Evolutionary conservation across 2,888 invertebrate genomes (phyloP).

Genomic region (Sycophila texana): DNA sequence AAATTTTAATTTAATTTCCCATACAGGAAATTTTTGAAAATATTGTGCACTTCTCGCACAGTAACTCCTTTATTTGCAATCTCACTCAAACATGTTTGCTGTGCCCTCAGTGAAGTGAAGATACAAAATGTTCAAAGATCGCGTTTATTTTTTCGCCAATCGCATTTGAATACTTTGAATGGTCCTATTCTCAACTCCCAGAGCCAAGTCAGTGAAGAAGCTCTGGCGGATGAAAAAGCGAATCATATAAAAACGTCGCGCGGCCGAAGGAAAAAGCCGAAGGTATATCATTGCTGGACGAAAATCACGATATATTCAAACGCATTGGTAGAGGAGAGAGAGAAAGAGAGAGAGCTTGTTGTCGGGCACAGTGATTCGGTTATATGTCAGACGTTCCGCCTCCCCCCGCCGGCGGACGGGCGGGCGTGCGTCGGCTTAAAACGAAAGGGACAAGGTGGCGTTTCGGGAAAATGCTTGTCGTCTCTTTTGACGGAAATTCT

Average conservation of each 20-base stretch:
- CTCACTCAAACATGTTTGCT: too few species aligned
- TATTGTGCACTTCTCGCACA: too few species aligned
- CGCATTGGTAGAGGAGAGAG: neutral
- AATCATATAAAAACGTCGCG: conserved; percentile 16
- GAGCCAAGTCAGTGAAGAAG: neutral
- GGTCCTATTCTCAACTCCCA: neutral
- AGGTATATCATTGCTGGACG: neutral
- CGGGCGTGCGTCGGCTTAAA: too few species aligned
- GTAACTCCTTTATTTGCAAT: too few species aligned
- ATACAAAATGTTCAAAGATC: neutral
- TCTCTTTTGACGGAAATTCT: conserved; percentile 49
- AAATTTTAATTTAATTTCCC: too few species aligned
- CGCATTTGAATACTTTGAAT: conserved; percentile 32
- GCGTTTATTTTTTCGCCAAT: conserved; percentile 5
- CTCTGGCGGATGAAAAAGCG: conserved; percentile 11
- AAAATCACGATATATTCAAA: conserved; percentile 48
- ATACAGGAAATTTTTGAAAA: too few species aligned
- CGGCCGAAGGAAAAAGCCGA: neutral
- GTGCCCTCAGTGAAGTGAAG: neutral
- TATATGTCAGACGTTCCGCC: neutral
- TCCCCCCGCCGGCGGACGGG: neutral
- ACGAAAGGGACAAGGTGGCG: neutral
- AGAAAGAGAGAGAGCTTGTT: conserved; percentile 23
- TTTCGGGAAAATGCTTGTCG: conserved; percentile 33
- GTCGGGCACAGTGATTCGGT: conserved; percentile 30